Base-by-base conservation (phyloP, 2,113 vertebrate species). In the Nerophis ophidion region DNA sequence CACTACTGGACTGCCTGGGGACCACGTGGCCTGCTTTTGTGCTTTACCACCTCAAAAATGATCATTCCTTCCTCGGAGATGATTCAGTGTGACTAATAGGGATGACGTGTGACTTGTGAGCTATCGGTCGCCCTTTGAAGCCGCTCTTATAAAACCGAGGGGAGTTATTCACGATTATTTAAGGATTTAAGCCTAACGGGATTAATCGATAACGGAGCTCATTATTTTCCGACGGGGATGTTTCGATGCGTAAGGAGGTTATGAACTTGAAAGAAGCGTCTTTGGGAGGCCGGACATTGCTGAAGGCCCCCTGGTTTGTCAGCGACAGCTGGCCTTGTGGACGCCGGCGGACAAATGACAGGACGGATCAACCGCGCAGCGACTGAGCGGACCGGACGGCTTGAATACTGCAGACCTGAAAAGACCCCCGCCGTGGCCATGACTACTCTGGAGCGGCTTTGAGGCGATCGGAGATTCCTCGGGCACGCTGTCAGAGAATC, bases 291-390 rank as follows among this genome's bases (percentile, higher is more conserved):
- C 40, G n/a, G 26, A 33, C 50, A 52, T 34, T 45, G 75, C 76
- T 81, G 58, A 80, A 72, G 73, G 76, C 36, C 48, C 56, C 35
- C 40, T 5, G 40, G 70, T 76, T 77, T 79, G 76, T 75, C 72
- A 73, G 62, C 60, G 79, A 83, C 84, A 84, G 80, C 79, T 86
- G 80, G 79, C 76, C 72, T 67, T 56, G 34, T 57, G 72, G 51
- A 16, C 33, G 70, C 82, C 84, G 74, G 67, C 58, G 64, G 81
- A 79, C 63, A 84, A 83, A 83, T 57, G 73, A 77, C 80, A 81
- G 60, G 69, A 74, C 35, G 16, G 55, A 83, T 81, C 76, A 81
- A 70, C 72, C 38, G 65, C 65, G 57, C 55, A 59, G 63, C 60
- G 49, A 50, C 65, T 46, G 61, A 74, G 61, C 48, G 63, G 57